Percentiles rank a stretch among this genome's conserved stretches.
These are phyloP conservation scores for Melanostigma gelatinosum DNA, from an alignment of 2,113 vertebrate genomes.

Conservation along the genomic window DNA sequence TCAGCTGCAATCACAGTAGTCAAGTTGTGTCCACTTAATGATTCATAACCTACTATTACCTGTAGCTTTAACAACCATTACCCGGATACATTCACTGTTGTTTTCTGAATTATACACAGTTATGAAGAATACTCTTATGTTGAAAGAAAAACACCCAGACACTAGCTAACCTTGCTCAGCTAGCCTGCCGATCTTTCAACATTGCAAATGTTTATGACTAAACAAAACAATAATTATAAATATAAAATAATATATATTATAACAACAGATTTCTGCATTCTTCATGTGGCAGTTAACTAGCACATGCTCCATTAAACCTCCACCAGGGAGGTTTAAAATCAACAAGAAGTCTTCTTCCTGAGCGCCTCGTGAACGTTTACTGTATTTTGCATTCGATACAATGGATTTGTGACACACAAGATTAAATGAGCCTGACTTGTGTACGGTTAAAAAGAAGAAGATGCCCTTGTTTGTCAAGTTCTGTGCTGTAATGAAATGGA, in stretches of 20 bases:
- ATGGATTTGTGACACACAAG: constrained; percentile 42
- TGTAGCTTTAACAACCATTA: not conserved
- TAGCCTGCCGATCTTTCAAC: not conserved
- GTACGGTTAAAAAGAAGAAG: not conserved
- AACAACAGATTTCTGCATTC: not conserved
- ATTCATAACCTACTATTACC: not conserved
- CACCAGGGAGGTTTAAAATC: not conserved
- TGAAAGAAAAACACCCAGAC: not conserved
- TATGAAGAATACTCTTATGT: not conserved
- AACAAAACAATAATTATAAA: too few relatives aligned
- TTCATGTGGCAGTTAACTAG: not conserved
- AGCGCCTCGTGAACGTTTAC: not conserved
- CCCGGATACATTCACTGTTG: not conserved
- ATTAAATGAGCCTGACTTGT: not conserved
- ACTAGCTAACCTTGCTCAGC: not conserved
- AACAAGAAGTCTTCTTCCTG: not conserved
- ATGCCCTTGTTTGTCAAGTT: not conserved
- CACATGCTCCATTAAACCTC: not conserved
- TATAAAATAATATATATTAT: not conserved
- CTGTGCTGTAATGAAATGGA: not conserved
- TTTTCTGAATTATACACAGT: not conserved
- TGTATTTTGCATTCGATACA: constrained; percentile 1
- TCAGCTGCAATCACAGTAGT: not conserved
- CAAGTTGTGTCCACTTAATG: not conserved
- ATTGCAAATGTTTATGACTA: constrained; percentile 5